Percentiles rank a stretch among this genome's conserved stretches.
phyloP scores from a whole-genome alignment of 2,888 invertebrate species.

The Eretmocerus hayati region DNA sequence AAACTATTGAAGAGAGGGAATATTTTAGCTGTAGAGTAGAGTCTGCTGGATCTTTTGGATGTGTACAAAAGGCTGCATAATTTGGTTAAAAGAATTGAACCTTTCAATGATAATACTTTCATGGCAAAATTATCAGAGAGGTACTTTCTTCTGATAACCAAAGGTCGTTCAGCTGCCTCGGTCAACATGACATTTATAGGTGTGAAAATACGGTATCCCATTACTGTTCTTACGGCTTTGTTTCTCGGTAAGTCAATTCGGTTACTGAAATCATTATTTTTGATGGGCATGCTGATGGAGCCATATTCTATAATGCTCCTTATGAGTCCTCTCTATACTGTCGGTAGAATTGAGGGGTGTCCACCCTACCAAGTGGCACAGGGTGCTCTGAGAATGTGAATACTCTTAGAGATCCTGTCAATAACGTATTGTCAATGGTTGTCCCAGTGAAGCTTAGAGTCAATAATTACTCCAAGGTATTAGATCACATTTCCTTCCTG shows the following conservation, averaged over 20 bases:
- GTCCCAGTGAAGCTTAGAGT: background rate
- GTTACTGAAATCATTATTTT: too few species aligned
- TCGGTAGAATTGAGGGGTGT: background rate
- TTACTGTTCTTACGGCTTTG: background rate
- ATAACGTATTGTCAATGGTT: background rate
- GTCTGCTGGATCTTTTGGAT: too few species aligned
- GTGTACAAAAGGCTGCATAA: too few species aligned
- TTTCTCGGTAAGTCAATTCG: background rate
- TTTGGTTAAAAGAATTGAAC: too few species aligned
- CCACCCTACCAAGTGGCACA: background rate
- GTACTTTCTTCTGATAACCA: too few species aligned
- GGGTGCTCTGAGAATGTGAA: background rate
- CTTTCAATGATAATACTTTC: too few species aligned
- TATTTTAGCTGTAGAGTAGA: too few species aligned
- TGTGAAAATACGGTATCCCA: background rate
- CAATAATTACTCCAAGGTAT: background rate
- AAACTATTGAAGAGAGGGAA: too few species aligned
- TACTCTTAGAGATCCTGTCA: background rate
- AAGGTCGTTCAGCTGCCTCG: too few species aligned
- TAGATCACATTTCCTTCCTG: background rate
- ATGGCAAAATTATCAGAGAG: too few species aligned
- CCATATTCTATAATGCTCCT: background rate
- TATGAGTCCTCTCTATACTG: background rate
- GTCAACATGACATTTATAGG: background rate
- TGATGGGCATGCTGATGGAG: background rate